These are phyloP conservation scores for Henicopernis longicauda DNA, from an alignment of 2,113 vertebrate genomes.

Conservation along the genomic window DNA sequence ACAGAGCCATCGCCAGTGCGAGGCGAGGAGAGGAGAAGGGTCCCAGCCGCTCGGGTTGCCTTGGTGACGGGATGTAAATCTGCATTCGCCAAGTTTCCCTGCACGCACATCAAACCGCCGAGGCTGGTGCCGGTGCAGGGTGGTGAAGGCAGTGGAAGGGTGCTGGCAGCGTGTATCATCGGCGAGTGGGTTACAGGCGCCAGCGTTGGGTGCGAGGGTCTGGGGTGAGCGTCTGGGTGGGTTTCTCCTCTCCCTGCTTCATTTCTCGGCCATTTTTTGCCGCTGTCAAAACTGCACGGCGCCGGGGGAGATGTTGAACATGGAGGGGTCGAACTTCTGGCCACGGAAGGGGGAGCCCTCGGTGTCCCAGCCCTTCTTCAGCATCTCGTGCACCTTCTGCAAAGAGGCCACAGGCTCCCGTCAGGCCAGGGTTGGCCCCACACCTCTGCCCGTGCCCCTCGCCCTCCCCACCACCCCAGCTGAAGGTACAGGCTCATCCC, in stretches of 20 bases:
- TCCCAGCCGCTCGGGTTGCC: background rate
- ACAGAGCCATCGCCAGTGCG: background rate
- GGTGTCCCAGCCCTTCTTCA: slow-evolving; percentile 97
- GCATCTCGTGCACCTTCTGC: slow-evolving; percentile 97
- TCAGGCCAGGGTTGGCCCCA: accelerated
- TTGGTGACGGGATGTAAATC: background rate
- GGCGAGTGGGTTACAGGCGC: background rate
- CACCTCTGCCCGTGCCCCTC: accelerated
- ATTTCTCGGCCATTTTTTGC: background rate
- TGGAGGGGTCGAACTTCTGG: slow-evolving; percentile 91
- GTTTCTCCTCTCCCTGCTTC: background rate
- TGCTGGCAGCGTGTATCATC: background rate
- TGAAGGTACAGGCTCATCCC: background rate
- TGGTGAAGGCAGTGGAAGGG: background rate
- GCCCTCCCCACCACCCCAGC: background rate
- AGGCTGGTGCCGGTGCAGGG: no score
- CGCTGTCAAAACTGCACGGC: slow-evolving; percentile 89
- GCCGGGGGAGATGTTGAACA: slow-evolving; percentile 94
- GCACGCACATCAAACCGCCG: no score
- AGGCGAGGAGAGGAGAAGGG: background rate
- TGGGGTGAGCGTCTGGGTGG: accelerated
- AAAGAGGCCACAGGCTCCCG: background rate
- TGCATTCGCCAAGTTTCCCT: background rate
- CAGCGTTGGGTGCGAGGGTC: background rate
- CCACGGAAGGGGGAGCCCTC: slow-evolving; percentile 95